A percentile compares a stretch with the other conserved stretches of the same genome.
Evolutionary conservation across 2,888 invertebrate genomes (phyloP).

Genomic region (Leptopilina drosophilae): DNA sequence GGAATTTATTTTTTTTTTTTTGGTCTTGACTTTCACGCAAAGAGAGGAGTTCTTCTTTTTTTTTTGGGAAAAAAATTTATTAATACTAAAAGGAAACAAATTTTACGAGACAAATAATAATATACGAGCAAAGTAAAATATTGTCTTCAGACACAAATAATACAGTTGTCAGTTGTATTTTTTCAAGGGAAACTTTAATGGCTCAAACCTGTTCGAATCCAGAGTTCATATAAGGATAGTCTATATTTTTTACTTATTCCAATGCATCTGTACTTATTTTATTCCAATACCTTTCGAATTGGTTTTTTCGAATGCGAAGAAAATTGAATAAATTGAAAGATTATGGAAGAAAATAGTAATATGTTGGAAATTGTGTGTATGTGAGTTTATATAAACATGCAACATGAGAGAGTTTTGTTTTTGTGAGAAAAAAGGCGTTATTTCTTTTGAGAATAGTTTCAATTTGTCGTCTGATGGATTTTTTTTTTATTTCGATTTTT

Average conservation of each 20-base stretch:
- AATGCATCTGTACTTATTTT: not conserved
- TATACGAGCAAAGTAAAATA: conserved; percentile 5
- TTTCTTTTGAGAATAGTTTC: not conserved
- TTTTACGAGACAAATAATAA: conserved; percentile 17
- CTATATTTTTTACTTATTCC: conserved; percentile 10
- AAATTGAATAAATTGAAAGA: conserved; percentile 12
- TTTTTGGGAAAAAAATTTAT: not conserved
- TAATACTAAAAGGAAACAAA: conserved; percentile 14
- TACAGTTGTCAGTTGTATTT: conserved; percentile 16
- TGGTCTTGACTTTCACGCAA: not conserved
- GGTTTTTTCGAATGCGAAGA: not conserved
- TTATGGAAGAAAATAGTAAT: not conserved
- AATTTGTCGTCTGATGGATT: too few relatives aligned
- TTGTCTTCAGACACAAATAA: conserved; percentile 15
- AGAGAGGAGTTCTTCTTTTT: not conserved
- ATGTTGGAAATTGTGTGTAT: not conserved
- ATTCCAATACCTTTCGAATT: not conserved
- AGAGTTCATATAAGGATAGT: conserved; percentile 18
- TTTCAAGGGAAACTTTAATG: conserved; percentile 14
- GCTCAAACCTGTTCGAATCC: conserved; percentile 16
- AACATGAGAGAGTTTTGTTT: not conserved
- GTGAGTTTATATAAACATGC: not conserved
- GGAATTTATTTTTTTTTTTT: not conserved
- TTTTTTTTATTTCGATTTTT: too few relatives aligned
- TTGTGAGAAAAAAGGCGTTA: not conserved